Conservation (phyloP, 2,113 vertebrate species). For the Platichthys flesus region DNA sequence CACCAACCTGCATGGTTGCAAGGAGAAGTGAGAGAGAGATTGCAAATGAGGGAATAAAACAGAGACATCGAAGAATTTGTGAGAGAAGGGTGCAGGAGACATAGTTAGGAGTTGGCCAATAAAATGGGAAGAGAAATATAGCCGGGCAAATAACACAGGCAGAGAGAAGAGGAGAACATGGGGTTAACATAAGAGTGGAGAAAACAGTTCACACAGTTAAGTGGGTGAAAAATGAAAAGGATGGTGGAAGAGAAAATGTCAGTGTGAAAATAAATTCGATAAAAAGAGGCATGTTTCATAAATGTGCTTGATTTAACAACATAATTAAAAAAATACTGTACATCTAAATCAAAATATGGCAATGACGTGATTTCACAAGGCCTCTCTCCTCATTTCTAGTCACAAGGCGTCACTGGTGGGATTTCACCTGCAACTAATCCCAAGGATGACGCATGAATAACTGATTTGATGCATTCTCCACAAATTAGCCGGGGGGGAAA, state of each 20-base stretch:
- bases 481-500: neutral
- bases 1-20: slow-evolving; percentile 87
- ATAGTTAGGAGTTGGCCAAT: slow-evolving; percentile 38
- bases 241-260: neutral
- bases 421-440: neutral
- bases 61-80: neutral
- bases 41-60: neutral
- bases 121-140: slow-evolving; percentile 22
- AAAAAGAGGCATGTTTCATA: neutral
- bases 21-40: neutral
- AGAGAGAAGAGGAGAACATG: neutral
- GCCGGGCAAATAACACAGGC: slow-evolving; percentile 28
- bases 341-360: neutral
- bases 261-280: neutral
- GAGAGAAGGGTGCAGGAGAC: slow-evolving; percentile 7
- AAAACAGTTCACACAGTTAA: neutral
- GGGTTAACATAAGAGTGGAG: neutral
- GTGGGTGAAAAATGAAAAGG: neutral
- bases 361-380: neutral
- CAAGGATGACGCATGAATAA: neutral
- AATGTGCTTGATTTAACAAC: neutral
- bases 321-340: too few relatives aligned
- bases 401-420: neutral
- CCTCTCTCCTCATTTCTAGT: neutral
- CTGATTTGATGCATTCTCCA: slow-evolving; percentile 5